Evolutionary conservation across 2,888 invertebrate species (phyloP), one percentile per base, ranked within the genome.

Genomic region (Disparrhopalites patrizii): DNA sequence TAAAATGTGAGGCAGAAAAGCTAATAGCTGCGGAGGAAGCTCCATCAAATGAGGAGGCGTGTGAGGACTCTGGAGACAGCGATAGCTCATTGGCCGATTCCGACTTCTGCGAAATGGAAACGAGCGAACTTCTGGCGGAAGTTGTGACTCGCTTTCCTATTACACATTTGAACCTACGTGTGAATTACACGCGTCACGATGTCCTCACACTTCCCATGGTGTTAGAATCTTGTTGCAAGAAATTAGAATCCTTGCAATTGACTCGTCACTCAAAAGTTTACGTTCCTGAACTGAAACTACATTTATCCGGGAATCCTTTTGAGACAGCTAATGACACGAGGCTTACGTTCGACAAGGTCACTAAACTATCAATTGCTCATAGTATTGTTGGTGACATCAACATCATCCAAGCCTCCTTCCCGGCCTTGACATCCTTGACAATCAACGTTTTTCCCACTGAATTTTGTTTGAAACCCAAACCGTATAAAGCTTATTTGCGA

Each of bases 321-420:
- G 30, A 36, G 20, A 33, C 36, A 23, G 23, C 27, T 2, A 8
- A n/a, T 1, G 55, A 55, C 7, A 20, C 36, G 10, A 15, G 13
- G 23, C 15, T 63, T 5, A 2, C 2, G 10, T 63, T 63, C 40
- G 55, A 55, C 5, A 40, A 47, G n/a, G 54, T 63, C 20, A 40
- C 28, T 23, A 55, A 43, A 43, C 55, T 63, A 1, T 23, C n/a
- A 1, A 56, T 63, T 4, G 55, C 31, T 31, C 63, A 63, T 47
- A 63, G 56, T 38, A 43, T 63, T 40, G 40, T 63, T n/a, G 55
- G 56, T 30, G 40, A 52, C 23, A 54, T 63, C 47, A 54, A 63
- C 15, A 47, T 56, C 27, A 40, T 63, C 20, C 27, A 56, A 5
- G 38, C 40, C n/a, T 63, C 63, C 18, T 63, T 55, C 30, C 63